Evolutionary conservation across 2,113 vertebrate species (phyloP).

Genomic region (Tangachromis dhanisi): DNA sequence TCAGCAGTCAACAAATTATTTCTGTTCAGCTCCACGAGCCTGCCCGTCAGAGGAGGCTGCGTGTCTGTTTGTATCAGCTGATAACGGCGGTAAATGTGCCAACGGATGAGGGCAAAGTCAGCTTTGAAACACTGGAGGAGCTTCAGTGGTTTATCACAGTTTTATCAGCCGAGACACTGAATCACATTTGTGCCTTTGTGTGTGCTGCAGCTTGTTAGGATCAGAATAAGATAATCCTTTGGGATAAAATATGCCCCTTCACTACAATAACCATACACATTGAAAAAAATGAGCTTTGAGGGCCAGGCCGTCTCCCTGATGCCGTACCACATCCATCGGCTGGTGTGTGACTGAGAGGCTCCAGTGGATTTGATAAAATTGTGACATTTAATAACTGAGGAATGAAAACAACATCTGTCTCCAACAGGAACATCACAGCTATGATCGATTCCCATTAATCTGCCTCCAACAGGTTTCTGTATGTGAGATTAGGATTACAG

Average conservation of each 20-base stretch:
- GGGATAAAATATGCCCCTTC: accelerated
- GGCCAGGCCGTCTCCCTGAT: not conserved
- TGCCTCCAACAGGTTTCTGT: not conserved
- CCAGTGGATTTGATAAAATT: accelerated
- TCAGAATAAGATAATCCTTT: not conserved
- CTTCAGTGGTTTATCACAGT: not conserved
- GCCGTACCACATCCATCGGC: not conserved
- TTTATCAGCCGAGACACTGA: not conserved
- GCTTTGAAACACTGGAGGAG: not conserved
- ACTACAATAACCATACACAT: not conserved
- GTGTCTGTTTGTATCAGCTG: not conserved
- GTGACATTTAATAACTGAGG: accelerated
- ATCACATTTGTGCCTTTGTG: not conserved
- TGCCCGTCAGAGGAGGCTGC: not conserved
- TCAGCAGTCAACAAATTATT: not conserved
- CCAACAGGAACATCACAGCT: not conserved
- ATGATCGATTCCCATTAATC: not conserved
- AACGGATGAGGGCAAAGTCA: not conserved
- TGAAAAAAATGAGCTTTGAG: not conserved
- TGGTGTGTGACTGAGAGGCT: not conserved
- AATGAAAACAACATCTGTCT: not conserved
- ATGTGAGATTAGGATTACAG: not conserved
- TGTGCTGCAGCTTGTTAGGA: not conserved
- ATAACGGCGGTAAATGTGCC: accelerated
- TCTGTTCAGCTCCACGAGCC: not conserved